Evolutionary conservation across 2,797 vertebrate genomes (phyloP), one percentile per base, ranked within the genome.

Genomic region (Hypotaenidia okinawae): DNA sequence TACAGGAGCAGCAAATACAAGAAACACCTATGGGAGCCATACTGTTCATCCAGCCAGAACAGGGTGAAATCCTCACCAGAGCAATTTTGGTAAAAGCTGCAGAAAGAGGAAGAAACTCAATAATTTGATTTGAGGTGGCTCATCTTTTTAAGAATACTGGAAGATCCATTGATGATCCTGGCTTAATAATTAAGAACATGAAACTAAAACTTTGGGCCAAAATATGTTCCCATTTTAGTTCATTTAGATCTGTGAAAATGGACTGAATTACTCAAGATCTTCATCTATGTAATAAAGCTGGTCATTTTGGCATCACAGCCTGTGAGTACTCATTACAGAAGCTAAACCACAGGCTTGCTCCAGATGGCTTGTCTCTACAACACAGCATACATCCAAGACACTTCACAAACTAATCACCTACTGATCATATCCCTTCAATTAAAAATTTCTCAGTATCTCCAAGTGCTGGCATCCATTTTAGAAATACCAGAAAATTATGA

Each of bases 371-470:
- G 41, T 85, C 84, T 93, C 77, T 90, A 68, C 61, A 87, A 67
- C 68, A 76, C 4, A 94, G 84, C 74, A 74, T 32, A 76, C 37
- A 84, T 94, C 83, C 83, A 94, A 90, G 70, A 67, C 83, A 93
- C 91, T 95, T 91, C 89, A 89, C 58, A 90, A 92, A 74, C 83
- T 90, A 95, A 92, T 95, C 91, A 93, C 81, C 91, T 86, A 73
- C 88, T 78, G 81, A 95, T 96, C 77, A 30, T 79, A 95, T 87
- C 77, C 66, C 75, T 94, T 93, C 88, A 92, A 84, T 87, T 95
- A 96, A 92, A 95, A 95, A 95, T 87, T 94, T 84, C 81, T 94
- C 93, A 94, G 59, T 85, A 89, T 94, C 94, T 95, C 86, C 74
- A 83, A 86, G 63, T 62, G 61, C 68, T 84, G 63, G 51, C 80